Evolutionary conservation across 2,113 vertebrate genomes (phyloP).

Genomic region (Callaeas wilsoni): DNA sequence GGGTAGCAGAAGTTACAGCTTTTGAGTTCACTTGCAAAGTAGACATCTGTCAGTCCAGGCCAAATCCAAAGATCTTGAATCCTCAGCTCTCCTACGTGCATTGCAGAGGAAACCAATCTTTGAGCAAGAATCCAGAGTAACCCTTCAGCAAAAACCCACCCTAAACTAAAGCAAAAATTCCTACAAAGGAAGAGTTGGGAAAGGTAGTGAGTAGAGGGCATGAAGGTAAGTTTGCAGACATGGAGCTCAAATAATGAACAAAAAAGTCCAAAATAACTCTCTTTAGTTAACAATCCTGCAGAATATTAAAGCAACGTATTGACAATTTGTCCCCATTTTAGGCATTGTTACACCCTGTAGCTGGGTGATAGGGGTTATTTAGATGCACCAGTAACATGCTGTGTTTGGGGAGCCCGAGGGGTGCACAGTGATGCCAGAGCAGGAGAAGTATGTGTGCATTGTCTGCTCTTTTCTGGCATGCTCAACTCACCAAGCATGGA

Average conservation of each 20-base stretch:
- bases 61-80: background rate
- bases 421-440: background rate
- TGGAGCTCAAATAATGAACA: background rate
- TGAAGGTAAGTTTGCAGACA: background rate
- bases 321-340: background rate
- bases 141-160: background rate
- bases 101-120: background rate
- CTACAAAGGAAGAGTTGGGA: background rate
- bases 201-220: background rate
- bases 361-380: background rate
- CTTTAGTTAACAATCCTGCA: background rate
- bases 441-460: background rate
- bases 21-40: background rate
- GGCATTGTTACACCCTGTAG: no score
- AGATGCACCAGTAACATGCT: background rate
- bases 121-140: background rate
- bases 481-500: background rate
- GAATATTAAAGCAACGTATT: background rate
- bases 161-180: background rate
- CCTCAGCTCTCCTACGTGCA: background rate
- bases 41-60: background rate
- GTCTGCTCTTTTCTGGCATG: background rate
- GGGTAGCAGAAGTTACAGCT: background rate
- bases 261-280: background rate
- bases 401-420: background rate